phyloP scores from a whole-genome alignment of 2,797 vertebrate species.

The Parambassis ranga region DNA sequence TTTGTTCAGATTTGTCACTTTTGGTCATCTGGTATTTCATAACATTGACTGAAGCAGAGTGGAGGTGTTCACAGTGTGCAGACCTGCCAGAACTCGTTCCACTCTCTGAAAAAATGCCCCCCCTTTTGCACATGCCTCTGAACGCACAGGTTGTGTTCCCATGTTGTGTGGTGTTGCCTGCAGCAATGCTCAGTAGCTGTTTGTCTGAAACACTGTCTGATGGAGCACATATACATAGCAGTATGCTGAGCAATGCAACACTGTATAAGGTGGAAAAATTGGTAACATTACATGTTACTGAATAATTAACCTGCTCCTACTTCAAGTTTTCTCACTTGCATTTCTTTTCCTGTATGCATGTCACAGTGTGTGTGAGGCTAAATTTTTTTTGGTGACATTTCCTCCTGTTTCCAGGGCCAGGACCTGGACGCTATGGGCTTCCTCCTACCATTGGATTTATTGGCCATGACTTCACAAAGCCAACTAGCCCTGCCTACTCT shows the following conservation, averaged over 20 bases:
- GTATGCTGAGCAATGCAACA: not conserved
- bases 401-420: constrained; percentile 74
- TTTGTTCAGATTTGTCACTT: not conserved
- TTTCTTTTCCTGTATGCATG: too few relatives aligned
- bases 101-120: constrained; percentile 49
- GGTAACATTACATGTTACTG: not conserved
- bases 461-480: constrained; percentile 85
- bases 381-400: not conserved
- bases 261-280: not conserved
- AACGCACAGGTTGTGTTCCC: constrained; percentile 40
- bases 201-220: not conserved
- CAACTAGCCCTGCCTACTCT: constrained; percentile 80
- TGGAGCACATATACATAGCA: not conserved
- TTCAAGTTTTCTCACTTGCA: too few relatives aligned
- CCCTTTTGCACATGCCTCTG: not conserved
- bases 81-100: constrained; percentile 54
- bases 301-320: too few relatives aligned
- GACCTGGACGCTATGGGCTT: constrained; percentile 82
- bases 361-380: not conserved
- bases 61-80: not conserved
- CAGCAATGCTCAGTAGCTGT: not conserved
- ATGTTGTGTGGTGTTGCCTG: constrained; percentile 35
- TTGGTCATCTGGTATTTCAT: not conserved
- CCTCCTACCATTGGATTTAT: constrained; percentile 83
- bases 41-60: not conserved